phyloP scores from a whole-genome alignment of 1,140 invertebrate genomes.

The Neodiprion pinetum region DNA sequence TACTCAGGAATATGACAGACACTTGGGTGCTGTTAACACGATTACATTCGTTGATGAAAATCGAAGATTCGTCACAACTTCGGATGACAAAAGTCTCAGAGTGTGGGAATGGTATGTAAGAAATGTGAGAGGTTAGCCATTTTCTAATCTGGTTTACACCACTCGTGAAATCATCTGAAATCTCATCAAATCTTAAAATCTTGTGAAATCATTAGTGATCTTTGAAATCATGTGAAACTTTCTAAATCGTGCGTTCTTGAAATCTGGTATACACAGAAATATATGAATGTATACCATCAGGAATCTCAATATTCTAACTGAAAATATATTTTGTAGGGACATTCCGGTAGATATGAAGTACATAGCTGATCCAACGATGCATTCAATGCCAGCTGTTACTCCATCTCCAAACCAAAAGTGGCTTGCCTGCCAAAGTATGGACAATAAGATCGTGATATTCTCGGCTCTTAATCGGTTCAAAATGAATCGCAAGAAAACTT shows the following conservation, averaged over 20 bases:
- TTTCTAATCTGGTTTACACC: slow-evolving; percentile 21
- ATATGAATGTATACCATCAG: too few species aligned
- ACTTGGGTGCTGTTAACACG: slow-evolving; percentile 97
- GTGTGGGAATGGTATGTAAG: slow-evolving; percentile 96
- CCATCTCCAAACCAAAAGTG: slow-evolving; percentile 97
- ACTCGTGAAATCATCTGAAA: slow-evolving; percentile 17
- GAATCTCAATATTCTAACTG: too few species aligned
- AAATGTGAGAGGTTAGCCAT: slow-evolving; percentile 23
- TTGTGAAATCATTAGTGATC: too few species aligned
- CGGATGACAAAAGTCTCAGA: slow-evolving; percentile 97
- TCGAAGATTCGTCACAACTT: slow-evolving; percentile 96
- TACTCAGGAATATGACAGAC: slow-evolving; percentile 98
- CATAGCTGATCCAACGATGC: slow-evolving; percentile 99
- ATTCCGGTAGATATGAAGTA: slow-evolving; percentile 99
- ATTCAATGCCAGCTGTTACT: slow-evolving; percentile 97
- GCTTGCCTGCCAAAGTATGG: slow-evolving; percentile 99
- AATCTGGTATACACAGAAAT: too few species aligned
- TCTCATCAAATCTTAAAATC: slow-evolving; percentile 1
- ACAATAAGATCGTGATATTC: slow-evolving; percentile 99
- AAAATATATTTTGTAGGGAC: slow-evolving; percentile 70
- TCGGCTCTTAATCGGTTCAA: slow-evolving; percentile 97
- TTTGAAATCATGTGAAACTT: slow-evolving; percentile 16
- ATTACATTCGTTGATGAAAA: slow-evolving; percentile 99
- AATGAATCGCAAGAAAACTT: slow-evolving; percentile 97
- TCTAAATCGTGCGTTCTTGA: too few species aligned